These are phyloP conservation scores for Homarus gammarus DNA, from an alignment of 2,888 invertebrate species.

Conservation along the genomic window DNA sequence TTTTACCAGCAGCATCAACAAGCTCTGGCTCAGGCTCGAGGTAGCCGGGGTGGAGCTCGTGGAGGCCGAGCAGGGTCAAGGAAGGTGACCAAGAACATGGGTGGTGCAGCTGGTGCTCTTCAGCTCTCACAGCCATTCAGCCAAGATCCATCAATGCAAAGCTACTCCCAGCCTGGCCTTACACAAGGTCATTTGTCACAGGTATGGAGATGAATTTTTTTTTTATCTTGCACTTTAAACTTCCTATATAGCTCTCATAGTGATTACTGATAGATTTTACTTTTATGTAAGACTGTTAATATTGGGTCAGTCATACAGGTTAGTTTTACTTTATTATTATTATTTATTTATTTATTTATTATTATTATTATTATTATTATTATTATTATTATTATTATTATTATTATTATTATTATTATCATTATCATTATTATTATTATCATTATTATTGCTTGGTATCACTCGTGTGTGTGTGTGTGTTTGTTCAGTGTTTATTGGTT, in stretches of 20 bases:
- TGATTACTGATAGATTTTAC: no score
- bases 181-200: constrained; percentile 85
- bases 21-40: constrained; percentile 80
- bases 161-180: constrained; percentile 81
- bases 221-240: no score
- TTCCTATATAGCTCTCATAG: neutral
- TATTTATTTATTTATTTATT: neutral
- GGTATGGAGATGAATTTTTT: no score
- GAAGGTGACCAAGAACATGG: constrained; percentile 57
- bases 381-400: neutral
- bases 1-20: constrained; percentile 88
- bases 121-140: constrained; percentile 72
- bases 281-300: no score
- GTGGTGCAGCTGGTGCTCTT: constrained; percentile 33
- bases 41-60: constrained; percentile 48
- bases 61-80: constrained; percentile 48
- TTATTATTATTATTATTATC: neutral
- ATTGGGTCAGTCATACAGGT: no score
- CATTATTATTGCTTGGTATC: neutral
- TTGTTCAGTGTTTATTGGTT: no score
- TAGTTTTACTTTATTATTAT: neutral
- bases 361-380: no score
- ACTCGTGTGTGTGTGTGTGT: neutral
- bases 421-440: neutral
- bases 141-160: constrained; percentile 74